These are phyloP conservation scores for Drosophila macrospina DNA, from an alignment of 2,888 invertebrate genomes.

Conservation along the genomic window DNA sequence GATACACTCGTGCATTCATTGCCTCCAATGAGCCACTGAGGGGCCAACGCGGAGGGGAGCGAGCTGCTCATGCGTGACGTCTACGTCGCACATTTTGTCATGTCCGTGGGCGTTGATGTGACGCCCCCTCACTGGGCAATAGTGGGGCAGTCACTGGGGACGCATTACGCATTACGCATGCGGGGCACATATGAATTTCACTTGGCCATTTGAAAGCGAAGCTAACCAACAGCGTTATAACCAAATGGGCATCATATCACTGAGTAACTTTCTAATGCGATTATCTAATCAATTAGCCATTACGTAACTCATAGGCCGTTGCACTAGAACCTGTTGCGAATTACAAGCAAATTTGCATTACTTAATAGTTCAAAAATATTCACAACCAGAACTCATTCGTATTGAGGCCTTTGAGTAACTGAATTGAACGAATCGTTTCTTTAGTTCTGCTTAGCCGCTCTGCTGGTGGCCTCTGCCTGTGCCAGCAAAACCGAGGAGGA, in stretches of 20 bases:
- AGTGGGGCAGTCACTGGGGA: conserved; percentile 6
- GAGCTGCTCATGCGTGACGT: conserved; percentile 48
- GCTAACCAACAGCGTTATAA: conserved; percentile 38
- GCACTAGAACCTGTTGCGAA: conserved; percentile 46
- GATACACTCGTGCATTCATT: too few relatives aligned
- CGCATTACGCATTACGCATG: conserved; percentile 64
- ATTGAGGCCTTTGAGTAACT: neutral
- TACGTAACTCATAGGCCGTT: conserved; percentile 22
- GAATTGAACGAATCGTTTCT: neutral
- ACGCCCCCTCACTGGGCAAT: too few relatives aligned
- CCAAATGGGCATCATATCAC: conserved; percentile 60
- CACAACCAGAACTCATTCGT: neutral
- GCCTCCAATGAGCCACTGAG: conserved; percentile 1
- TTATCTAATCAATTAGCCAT: conserved; percentile 56
- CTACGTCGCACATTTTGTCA: conserved; percentile 48
- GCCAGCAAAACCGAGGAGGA: conserved; percentile 88
- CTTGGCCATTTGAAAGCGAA: conserved; percentile 74
- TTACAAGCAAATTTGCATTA: conserved; percentile 11
- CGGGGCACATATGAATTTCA: conserved; percentile 70
- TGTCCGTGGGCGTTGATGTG: conserved; percentile 23
- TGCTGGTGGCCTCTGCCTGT: conserved; percentile 89
- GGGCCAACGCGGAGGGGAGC: neutral
- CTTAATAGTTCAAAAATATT: neutral
- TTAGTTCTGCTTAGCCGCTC: conserved; percentile 90
- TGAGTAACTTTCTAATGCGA: conserved; percentile 71